Percentiles rank a stretch among this genome's conserved stretches.
phyloP scores from a whole-genome alignment of 1,140 invertebrate genomes.

The Camponotus floridanus region DNA sequence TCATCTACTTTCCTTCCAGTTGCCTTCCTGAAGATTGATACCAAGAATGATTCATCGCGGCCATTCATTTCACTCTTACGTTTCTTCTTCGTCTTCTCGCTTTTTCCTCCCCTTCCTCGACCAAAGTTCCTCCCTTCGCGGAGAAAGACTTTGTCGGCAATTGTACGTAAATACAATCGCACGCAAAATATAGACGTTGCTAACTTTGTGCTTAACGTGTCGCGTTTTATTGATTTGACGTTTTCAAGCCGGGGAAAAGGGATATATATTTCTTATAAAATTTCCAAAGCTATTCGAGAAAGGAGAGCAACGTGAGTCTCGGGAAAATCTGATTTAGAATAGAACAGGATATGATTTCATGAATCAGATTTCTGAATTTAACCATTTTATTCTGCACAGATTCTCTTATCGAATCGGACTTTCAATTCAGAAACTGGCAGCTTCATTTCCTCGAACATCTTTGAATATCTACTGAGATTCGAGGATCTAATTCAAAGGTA shows the following conservation, averaged over 20 bases:
- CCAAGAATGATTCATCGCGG: slow-evolving; percentile 67
- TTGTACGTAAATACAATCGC: slow-evolving; percentile 37
- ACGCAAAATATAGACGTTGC: not conserved
- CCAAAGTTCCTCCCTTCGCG: not conserved
- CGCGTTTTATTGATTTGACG: not conserved
- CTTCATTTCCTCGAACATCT: slow-evolving; percentile 22
- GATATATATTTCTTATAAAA: not conserved
- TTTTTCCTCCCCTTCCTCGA: slow-evolving; percentile 22
- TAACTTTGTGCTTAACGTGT: not conserved
- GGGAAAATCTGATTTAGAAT: slow-evolving; percentile 8
- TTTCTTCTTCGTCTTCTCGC: not conserved
- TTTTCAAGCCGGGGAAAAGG: not conserved
- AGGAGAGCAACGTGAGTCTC: not conserved
- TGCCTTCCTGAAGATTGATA: slow-evolving; percentile 59
- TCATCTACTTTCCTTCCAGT: slow-evolving; percentile 59
- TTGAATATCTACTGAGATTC: not conserved
- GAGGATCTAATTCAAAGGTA: slow-evolving; percentile 16
- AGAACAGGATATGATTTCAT: not conserved
- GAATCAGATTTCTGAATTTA: slow-evolving; percentile 31
- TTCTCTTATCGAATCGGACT: slow-evolving; percentile 12
- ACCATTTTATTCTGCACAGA: not conserved
- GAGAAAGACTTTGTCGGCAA: slow-evolving; percentile 3
- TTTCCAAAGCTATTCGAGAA: not conserved
- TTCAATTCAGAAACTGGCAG: slow-evolving; percentile 2
- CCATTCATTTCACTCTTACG: slow-evolving; percentile 51